Base-by-base conservation (phyloP, 2,113 vertebrate genomes). In the Cisticola juncidis region DNA sequence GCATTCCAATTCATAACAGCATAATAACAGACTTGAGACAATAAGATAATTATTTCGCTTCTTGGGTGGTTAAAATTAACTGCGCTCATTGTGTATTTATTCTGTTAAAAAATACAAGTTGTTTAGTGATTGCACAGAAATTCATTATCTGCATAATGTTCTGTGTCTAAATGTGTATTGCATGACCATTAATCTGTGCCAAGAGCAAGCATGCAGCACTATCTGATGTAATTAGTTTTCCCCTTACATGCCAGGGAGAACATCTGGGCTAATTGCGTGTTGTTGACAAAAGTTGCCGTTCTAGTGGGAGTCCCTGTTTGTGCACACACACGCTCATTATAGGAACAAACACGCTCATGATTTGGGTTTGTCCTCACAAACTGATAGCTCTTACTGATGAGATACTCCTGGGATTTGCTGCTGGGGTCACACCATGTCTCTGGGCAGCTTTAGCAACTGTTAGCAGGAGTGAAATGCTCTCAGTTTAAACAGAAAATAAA, bases 31-130 rank as follows among this genome's bases (percentile, higher is more conserved):
- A 47, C 73, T 91, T 54, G 47, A 90, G 91, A 95, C 85, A 92
- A 88, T 95, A 57, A 72, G 78, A 94, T 85, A 86, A 94, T 96
- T 96, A 90, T 91, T 95, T 86, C 0, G 5, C 90, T 94, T 96
- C 90, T 95, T 92, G 92, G 92, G 92, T 88, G 90, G 96, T 92
- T 96, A 88, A 97, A 96, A 95, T 95, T 91, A 95, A 88, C 95
- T 56, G 51, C 15, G 58, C 70, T 88, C 2, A 0, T 86, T 70
- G 90, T 40, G 3, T 93, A 51, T 83, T 95, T 96, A 86, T 78
- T 90, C 82, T 51, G 94, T 69, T 62, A 85, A 90, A 87, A 89
- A 78, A 85, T 53, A 38, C 71, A 66, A 88, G 78, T 90, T 77
- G 66, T 85, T 93, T 90, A 85, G 92, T 86, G 94, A 91, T 95